Conservation (phyloP, 2,113 vertebrate genomes). For the Cyrtonyx montezumae region DNA sequence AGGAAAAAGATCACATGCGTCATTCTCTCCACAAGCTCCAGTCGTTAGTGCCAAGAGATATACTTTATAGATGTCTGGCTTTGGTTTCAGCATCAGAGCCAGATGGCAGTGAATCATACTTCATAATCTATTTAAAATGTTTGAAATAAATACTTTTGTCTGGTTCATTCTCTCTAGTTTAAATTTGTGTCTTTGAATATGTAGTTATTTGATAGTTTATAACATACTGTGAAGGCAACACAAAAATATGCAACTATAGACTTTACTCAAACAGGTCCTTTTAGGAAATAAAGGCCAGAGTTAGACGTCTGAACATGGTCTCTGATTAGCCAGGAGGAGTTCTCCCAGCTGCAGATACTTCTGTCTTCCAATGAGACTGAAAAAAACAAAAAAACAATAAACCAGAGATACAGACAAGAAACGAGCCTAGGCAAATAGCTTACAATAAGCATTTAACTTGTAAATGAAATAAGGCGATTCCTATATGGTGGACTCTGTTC, state of each 20-base stretch:
- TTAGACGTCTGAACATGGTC: background rate
- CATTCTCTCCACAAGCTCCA: constrained; percentile 10
- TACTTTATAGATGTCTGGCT: constrained; percentile 29
- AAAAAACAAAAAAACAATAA: background rate
- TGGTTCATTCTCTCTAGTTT: background rate
- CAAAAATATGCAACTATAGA: background rate
- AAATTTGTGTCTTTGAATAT: constrained; percentile 15
- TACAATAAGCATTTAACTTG: background rate
- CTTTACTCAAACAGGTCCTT: background rate
- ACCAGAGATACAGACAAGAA: background rate
- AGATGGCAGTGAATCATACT: constrained; percentile 36
- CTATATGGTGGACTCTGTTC: background rate
- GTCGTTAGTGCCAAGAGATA: constrained; percentile 27
- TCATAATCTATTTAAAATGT: background rate
- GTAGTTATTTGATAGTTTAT: background rate
- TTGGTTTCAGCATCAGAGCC: constrained; percentile 31
- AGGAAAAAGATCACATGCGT: background rate
- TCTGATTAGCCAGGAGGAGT: background rate
- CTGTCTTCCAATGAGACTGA: background rate
- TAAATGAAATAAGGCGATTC: background rate
- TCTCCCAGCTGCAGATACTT: background rate
- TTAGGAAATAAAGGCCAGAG: background rate
- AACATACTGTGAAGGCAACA: background rate
- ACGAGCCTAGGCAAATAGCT: background rate
- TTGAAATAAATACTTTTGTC: background rate